Base-by-base conservation (phyloP, 2,797 vertebrate species). In the Bucorvus abyssinicus region DNA sequence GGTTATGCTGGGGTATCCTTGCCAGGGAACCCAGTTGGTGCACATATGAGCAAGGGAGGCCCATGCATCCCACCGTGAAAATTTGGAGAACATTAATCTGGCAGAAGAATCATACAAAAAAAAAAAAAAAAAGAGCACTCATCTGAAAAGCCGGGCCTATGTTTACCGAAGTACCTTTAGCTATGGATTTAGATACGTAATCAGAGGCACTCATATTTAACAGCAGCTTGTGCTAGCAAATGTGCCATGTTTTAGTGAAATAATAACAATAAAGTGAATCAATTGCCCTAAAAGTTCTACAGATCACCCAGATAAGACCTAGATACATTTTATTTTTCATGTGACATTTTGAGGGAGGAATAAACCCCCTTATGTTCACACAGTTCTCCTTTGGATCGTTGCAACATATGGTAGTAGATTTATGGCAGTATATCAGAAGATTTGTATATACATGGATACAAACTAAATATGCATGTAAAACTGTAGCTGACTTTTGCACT, bases 371-470 rank as follows among this genome's bases (percentile, higher is more conserved):
- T 90, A 90, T 95, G 88, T 90, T 96, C 75, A n/a, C 57, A 78
- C 38, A 71, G 71, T 77, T 94, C 81, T 93, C 59, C 45, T 87
- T 76, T 53, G 74, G 89, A 81, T 94, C 88, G 55, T 30, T 92
- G 88, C 95, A 95, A 89, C 83, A 95, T 94, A 96, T 65, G 94
- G 90, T 8, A 95, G 71, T 53, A 87, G 68, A 93, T 92, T 96
- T 95, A 96, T 92, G 84, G 84, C 86, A 90, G 89, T 93, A 97
- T 95, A 94, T 94, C 89, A 80, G 83, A 89, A 93, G 90, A 93
- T 97, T 96, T 96, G 86, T 96, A 87, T 76, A 85, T 93, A 94
- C 61, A 44, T 40, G 34, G 75, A 87, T 90, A 87, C 78, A 84
- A 89, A 82, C 91, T 94, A 96, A 90, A 87, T 94, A 97, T 85